These are phyloP conservation scores for Latheticus oryzae DNA, from an alignment of 2,888 invertebrate species.

Conservation along the genomic window DNA sequence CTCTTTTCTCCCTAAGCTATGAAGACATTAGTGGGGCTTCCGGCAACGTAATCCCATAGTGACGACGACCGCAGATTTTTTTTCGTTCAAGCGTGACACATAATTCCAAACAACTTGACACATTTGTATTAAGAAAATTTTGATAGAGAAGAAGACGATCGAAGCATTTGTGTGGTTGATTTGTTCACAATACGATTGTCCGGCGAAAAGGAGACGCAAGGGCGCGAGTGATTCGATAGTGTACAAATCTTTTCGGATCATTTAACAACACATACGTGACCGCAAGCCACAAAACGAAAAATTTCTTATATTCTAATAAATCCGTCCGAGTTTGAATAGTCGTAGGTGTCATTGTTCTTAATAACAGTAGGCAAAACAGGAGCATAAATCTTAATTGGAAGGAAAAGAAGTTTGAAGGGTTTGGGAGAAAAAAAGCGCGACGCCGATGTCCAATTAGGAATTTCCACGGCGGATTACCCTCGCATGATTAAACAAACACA, in stretches of 20 bases:
- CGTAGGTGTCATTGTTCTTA: slow-evolving; percentile 42
- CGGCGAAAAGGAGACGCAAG: slow-evolving; percentile 50
- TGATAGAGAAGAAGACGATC: too few species aligned
- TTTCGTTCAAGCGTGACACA: slow-evolving; percentile 9
- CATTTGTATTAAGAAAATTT: too few species aligned
- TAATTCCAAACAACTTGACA: neutral
- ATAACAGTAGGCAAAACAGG: too few species aligned
- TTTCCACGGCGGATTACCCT: slow-evolving; percentile 58
- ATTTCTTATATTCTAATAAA: too few species aligned
- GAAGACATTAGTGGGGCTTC: slow-evolving; percentile 53
- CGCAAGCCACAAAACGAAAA: too few species aligned
- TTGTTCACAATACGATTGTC: slow-evolving; percentile 56
- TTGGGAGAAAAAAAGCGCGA: too few species aligned
- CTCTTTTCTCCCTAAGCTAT: slow-evolving; percentile 32
- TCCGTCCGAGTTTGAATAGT: too few species aligned
- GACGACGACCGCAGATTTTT: slow-evolving; percentile 51
- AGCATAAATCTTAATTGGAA: too few species aligned
- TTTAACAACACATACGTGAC: slow-evolving; percentile 52
- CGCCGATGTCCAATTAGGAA: slow-evolving; percentile 62
- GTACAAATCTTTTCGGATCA: slow-evolving; percentile 61
- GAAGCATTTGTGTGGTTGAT: slow-evolving; percentile 44
- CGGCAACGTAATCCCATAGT: slow-evolving; percentile 53
- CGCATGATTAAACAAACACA: slow-evolving; percentile 64
- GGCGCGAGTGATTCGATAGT: slow-evolving; percentile 59
- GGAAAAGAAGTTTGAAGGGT: too few species aligned